A percentile compares a stretch with the other conserved stretches of the same genome.
phyloP scores from a whole-genome alignment of 2,888 invertebrate species.

The Plebejus argus region DNA sequence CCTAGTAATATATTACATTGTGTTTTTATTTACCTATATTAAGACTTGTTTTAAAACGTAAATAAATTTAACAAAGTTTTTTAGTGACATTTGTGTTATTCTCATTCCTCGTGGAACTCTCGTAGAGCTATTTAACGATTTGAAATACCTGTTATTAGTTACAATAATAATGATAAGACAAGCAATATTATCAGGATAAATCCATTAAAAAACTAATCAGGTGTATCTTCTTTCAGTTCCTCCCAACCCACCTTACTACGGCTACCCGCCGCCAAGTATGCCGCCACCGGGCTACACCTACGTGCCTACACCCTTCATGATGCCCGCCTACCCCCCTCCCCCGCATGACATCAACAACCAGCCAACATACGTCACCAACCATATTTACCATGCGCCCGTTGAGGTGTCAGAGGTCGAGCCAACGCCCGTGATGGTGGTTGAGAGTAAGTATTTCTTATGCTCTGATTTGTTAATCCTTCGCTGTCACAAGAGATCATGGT shows the following conservation, averaged over 20 bases:
- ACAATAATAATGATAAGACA: background rate
- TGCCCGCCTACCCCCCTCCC: conserved; percentile 60
- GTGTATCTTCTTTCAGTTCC: conserved; percentile 50
- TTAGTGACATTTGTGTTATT: background rate
- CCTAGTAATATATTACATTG: background rate
- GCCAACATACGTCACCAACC: conserved; percentile 63
- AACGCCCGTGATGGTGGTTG: conserved; percentile 49
- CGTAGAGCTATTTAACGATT: no score
- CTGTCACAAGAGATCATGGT: no score
- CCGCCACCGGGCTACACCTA: conserved; percentile 54
- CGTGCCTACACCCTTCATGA: conserved; percentile 64
- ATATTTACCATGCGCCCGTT: conserved; percentile 55
- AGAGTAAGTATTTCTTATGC: conserved; percentile 48
- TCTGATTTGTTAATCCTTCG: no score
- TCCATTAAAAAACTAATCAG: background rate
- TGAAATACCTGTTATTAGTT: no score
- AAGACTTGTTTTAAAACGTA: background rate
- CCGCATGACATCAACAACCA: conserved; percentile 45
- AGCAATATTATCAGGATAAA: background rate
- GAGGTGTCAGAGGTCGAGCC: conserved; percentile 46
- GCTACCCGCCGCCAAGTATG: conserved; percentile 48
- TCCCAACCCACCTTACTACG: conserved; percentile 50
- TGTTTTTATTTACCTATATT: background rate
- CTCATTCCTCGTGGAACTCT: background rate
- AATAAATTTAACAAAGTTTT: background rate